Conservation (phyloP, 35 echinoderm and acorn worm genomes). For the Patiria miniata region DNA sequence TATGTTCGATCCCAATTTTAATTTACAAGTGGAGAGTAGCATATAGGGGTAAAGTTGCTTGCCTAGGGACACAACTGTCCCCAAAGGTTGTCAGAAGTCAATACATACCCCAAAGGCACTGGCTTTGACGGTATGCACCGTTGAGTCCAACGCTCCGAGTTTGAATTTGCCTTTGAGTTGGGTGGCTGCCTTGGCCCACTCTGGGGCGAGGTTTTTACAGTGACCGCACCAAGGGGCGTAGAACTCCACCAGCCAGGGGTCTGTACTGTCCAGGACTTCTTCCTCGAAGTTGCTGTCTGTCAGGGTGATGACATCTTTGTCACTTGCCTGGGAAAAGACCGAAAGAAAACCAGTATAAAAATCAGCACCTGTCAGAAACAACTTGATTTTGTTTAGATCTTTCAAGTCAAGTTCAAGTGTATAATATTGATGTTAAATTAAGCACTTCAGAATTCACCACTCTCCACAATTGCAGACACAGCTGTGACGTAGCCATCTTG, state of each 20-base stretch:
- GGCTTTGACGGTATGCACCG: constrained; percentile 69
- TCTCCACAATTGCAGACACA: too few species aligned
- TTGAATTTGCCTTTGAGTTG: constrained; percentile 92
- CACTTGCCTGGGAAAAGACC: constrained; percentile 24
- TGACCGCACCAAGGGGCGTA: constrained; percentile 99
- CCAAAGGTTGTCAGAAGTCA: neutral
- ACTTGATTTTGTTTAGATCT: neutral
- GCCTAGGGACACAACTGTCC: too few species aligned
- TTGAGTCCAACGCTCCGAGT: constrained; percentile 90
- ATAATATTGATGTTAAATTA: neutral
- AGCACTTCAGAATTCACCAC: too few species aligned
- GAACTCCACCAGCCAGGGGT: constrained; percentile 91
- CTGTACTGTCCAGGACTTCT: constrained; percentile 65
- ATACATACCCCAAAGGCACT: constrained; percentile 69
- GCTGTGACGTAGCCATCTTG: too few species aligned
- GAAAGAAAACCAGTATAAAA: neutral
- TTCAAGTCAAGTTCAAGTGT: neutral
- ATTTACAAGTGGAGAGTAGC: too few species aligned
- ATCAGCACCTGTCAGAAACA: neutral
- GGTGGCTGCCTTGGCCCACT: constrained; percentile 79
- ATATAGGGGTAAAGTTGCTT: too few species aligned
- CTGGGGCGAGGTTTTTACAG: constrained; percentile 81
- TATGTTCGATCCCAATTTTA: too few species aligned
- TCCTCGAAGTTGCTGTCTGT: constrained; percentile 96
- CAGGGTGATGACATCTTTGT: constrained; percentile 72